These are phyloP conservation scores for Drosophila prosaltans DNA, from an alignment of 1,140 invertebrate genomes.

Conservation along the genomic window DNA sequence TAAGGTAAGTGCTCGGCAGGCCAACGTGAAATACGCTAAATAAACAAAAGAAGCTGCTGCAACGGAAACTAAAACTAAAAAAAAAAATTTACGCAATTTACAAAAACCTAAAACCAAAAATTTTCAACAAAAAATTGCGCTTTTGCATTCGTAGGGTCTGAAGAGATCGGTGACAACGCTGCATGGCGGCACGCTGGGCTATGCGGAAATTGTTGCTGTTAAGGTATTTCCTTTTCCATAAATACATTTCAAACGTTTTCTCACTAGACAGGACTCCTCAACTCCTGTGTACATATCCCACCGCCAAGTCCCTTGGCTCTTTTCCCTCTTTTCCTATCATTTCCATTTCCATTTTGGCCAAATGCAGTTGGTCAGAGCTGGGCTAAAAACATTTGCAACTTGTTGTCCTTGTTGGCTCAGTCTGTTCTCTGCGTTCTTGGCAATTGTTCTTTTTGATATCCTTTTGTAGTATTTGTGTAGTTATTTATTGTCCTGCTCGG, in stretches of 20 bases:
- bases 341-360: conserved; percentile 7
- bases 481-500: conserved; percentile 72
- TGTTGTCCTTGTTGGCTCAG: conserved; percentile 57
- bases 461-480: conserved; percentile 33
- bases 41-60: conserved; percentile 30
- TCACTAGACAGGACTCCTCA: conserved; percentile 2
- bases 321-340: no score
- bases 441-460: conserved; percentile 48
- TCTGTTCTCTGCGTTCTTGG: conserved; percentile 16
- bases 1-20: conserved; percentile 87
- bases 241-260: conserved; percentile 35
- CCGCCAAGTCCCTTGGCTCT: not conserved
- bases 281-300: not conserved
- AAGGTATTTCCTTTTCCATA: conserved; percentile 88
- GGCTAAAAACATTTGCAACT: conserved; percentile 70
- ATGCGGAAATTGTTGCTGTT: conserved; percentile 97
- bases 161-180: conserved; percentile 96
- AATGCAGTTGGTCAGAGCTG: conserved; percentile 59
- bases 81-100: conserved; percentile 45
- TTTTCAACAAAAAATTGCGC: conserved; percentile 46
- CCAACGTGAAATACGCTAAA: not conserved
- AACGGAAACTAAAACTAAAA: conserved; percentile 25
- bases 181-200: conserved; percentile 92
- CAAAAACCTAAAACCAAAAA: conserved; percentile 42
- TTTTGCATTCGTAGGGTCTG: conserved; percentile 87